These are phyloP conservation scores for human DNA, from an alignment of 2,113 vertebrate species.

Conservation along the genomic window DNA sequence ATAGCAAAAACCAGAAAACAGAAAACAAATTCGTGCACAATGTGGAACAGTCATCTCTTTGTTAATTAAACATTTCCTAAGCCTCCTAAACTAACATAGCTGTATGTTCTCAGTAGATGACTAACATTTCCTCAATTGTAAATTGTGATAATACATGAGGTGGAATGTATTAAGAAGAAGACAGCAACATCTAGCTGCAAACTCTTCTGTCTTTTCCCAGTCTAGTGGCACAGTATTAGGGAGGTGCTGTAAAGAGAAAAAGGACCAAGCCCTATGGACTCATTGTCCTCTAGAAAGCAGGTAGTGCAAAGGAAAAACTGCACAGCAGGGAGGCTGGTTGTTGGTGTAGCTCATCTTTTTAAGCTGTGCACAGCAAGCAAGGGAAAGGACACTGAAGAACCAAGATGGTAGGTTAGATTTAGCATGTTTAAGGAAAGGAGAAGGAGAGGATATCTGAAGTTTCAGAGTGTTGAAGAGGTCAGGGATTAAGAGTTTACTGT, in stretches of 20 bases:
- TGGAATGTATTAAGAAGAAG: background rate
- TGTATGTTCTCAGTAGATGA: background rate
- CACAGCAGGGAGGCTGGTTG: too few species aligned
- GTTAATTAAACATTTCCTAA: background rate
- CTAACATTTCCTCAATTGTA: background rate
- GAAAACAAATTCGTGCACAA: background rate
- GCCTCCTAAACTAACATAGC: background rate
- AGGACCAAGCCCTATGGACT: accelerated
- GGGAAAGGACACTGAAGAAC: accelerated
- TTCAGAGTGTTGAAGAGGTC: background rate
- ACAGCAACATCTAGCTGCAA: background rate
- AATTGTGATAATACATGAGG: background rate
- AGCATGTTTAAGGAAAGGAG: background rate
- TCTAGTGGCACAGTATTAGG: background rate
- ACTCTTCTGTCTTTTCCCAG: background rate
- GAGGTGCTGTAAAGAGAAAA: accelerated
- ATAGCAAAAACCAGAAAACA: background rate
- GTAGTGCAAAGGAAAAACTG: background rate
- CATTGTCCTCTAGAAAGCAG: background rate
- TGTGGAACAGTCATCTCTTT: background rate
- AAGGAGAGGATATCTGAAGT: background rate
- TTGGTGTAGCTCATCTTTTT: background rate
- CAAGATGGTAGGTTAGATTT: background rate
- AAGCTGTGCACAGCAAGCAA: accelerated
- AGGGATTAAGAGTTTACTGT: background rate